Evolutionary conservation across 2,113 vertebrate genomes (phyloP).

Genomic region (Nesogale talazaci): DNA sequence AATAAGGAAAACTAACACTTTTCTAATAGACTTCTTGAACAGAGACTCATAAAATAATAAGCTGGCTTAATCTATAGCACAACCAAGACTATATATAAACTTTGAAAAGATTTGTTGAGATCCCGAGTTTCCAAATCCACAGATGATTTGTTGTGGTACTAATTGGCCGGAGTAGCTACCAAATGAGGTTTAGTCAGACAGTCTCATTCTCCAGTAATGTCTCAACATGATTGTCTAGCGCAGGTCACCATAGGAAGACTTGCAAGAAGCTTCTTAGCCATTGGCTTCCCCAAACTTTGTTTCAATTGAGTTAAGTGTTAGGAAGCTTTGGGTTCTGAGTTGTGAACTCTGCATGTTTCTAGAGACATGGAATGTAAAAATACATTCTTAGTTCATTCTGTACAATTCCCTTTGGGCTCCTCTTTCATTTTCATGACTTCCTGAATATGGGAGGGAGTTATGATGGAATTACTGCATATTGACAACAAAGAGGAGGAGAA

Average conservation of each 20-base stretch:
- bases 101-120: background rate
- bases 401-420: background rate
- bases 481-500: constrained; percentile 11
- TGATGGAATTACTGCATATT: background rate
- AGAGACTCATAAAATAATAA: background rate
- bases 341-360: background rate
- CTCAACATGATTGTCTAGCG: background rate
- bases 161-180: background rate
- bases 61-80: background rate
- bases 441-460: background rate
- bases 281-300: background rate
- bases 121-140: background rate
- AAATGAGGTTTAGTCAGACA: background rate
- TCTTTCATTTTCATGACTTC: background rate
- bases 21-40: background rate
- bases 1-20: constrained; percentile 4
- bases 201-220: background rate
- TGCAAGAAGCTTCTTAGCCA: background rate
- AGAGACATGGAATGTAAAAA: background rate
- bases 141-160: background rate
- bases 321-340: constrained; percentile 22
- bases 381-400: background rate
- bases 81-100: background rate
- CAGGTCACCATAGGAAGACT: background rate
- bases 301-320: background rate